A percentile compares a stretch with the other conserved stretches of the same genome.
Conservation (phyloP, 2,888 invertebrate species). For the Apotomis capreana region DNA sequence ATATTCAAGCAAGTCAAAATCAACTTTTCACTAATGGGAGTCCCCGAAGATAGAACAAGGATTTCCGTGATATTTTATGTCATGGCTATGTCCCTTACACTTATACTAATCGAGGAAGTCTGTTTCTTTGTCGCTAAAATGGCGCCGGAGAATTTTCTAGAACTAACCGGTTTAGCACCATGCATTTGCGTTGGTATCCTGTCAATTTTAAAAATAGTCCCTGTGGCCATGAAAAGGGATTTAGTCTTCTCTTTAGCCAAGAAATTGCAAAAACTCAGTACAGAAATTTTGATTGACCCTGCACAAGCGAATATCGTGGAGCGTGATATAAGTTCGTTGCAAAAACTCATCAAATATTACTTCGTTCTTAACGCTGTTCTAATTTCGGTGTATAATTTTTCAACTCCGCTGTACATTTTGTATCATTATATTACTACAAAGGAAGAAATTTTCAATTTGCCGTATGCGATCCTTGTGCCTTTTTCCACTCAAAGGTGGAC, state of each 20-base stretch:
- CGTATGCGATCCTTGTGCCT: slow-evolving; percentile 66
- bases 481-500: slow-evolving; percentile 62
- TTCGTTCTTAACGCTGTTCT: slow-evolving; percentile 63
- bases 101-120: slow-evolving; percentile 18
- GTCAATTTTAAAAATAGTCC: slow-evolving; percentile 27
- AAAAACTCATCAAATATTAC: slow-evolving; percentile 63
- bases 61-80: slow-evolving; percentile 8
- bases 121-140: slow-evolving; percentile 24
- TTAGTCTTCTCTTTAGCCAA: slow-evolving; percentile 55
- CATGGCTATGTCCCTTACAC: neutral
- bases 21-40: slow-evolving; percentile 20
- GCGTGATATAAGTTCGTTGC: slow-evolving; percentile 55
- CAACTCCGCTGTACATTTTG: slow-evolving; percentile 58
- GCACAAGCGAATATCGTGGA: slow-evolving; percentile 53
- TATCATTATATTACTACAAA: slow-evolving; percentile 56
- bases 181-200: slow-evolving; percentile 24
- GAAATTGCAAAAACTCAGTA: slow-evolving; percentile 22
- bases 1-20: slow-evolving; percentile 21
- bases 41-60: neutral
- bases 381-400: slow-evolving; percentile 70
- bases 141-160: slow-evolving; percentile 33
- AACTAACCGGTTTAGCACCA: slow-evolving; percentile 30
- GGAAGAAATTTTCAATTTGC: slow-evolving; percentile 56
- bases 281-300: slow-evolving; percentile 51
- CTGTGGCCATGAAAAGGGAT: slow-evolving; percentile 51